These are phyloP conservation scores for Chionomys nivalis DNA, from an alignment of 2,113 vertebrate genomes.

Conservation along the genomic window DNA sequence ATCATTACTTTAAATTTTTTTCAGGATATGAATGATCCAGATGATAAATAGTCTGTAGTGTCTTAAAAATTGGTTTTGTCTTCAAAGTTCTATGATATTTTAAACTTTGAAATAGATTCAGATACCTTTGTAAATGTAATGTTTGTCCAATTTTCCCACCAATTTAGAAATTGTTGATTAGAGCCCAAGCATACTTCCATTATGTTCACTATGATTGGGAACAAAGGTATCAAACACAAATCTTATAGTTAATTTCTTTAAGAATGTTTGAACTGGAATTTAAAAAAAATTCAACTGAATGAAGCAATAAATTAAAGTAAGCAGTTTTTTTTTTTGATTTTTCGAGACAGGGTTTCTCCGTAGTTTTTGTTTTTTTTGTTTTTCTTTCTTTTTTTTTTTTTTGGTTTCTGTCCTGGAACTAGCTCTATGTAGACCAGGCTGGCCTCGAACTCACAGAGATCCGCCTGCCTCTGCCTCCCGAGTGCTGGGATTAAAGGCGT, in stretches of 20 bases:
- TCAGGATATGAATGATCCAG: background rate
- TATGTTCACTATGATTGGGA: background rate
- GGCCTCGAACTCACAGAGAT: too few relatives aligned
- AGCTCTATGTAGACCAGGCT: too few relatives aligned
- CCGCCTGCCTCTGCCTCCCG: too few relatives aligned
- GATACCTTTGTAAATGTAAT: background rate
- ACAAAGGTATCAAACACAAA: background rate
- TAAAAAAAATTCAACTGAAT: background rate
- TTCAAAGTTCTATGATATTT: background rate
- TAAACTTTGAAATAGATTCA: background rate
- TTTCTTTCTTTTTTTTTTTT: too few relatives aligned
- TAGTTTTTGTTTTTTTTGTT: too few relatives aligned
- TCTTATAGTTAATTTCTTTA: background rate
- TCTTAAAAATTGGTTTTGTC: background rate
- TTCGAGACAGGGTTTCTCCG: too few relatives aligned
- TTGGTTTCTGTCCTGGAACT: too few relatives aligned
- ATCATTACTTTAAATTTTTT: background rate
- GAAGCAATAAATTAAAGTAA: background rate
- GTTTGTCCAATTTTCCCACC: background rate
- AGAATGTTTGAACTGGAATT: background rate
- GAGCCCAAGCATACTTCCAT: background rate
- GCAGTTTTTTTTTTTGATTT: too few relatives aligned
- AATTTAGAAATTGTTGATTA: background rate
- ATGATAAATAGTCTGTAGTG: background rate
- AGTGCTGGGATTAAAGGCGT: too few relatives aligned